Evolutionary conservation across 2,113 vertebrate species (phyloP), one percentile per base, ranked within the genome.

Genomic region (Hippotragus niger): DNA sequence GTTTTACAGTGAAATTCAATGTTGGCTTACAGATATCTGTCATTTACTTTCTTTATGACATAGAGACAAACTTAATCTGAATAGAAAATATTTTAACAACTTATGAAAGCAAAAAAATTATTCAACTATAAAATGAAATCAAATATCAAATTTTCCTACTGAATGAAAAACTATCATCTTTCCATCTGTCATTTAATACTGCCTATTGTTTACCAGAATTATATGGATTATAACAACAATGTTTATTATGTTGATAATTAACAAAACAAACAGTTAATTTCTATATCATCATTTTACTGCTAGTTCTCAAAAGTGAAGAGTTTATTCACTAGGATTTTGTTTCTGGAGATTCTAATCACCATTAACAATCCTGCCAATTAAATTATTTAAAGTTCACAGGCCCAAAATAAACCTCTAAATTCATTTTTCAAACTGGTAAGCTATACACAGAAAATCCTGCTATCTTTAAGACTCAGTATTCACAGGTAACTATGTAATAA

Each of bases 81-180:
- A 95, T 36, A 97, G 29, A 91, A 97, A 97, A 94, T 50, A 97
- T 85, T 91, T 97, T 64, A 97, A 91, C 40, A 92, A 94, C 67
- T 60, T 87, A 97, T 55, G 55, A 97, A 97, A 92, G 88, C 81
- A 97, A 91, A 96, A 94, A 10, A 90, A 3, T 94, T 94, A 93
- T 55, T 87, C 19, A 71, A 92, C 23, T 95, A 67, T 62, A 27
- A 97, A 97, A 92, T 25, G 27, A 86, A 95, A 95, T 85, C 14
- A 88, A 95, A 43, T 86, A 96, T 50, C 58, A 87, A 94, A 85
- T 94, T 81, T 92, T 87, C n/a, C 62, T 84, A 82, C 11, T 50
- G 1, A 96, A 93, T 74, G 8, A 97, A 94, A 98, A 97, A 64
- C 92, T 81, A 94, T 25, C 14, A 95, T 52, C 81, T 95, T 93